Percentiles rank a stretch among this genome's conserved stretches.
Conservation (phyloP, 2,888 invertebrate genomes). For the Onthophagus sagittarius region DNA sequence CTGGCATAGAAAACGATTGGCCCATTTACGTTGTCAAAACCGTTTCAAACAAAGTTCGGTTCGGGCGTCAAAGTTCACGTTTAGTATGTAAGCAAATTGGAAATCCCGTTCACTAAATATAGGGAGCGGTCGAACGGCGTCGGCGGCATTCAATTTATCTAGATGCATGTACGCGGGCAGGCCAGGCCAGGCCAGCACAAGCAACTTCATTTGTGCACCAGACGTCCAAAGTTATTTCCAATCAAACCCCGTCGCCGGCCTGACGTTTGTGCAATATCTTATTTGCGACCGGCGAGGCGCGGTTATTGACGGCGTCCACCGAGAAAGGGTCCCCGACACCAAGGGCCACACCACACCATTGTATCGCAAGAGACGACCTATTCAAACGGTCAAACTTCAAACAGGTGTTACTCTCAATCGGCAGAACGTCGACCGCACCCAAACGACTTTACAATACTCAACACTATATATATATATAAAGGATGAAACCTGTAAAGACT, state of each 20-base stretch:
- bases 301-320: background rate
- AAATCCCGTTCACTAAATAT: background rate
- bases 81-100: background rate
- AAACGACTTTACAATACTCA: background rate
- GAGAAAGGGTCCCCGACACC: background rate
- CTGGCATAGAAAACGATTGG: background rate
- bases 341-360: background rate
- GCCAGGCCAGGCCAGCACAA: background rate
- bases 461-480: background rate
- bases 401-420: background rate
- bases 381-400: background rate
- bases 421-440: background rate
- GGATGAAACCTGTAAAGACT: background rate
- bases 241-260: background rate
- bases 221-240: background rate
- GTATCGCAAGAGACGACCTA: background rate
- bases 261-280: background rate
- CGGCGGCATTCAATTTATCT: background rate
- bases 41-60: background rate
- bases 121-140: background rate
- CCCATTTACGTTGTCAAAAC: background rate
- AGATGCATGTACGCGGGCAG: background rate
- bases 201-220: background rate
- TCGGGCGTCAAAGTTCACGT: background rate
- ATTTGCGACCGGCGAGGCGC: background rate